Percentiles rank a stretch among this genome's conserved stretches.
These are phyloP conservation scores for Drosophila bocki DNA, from an alignment of 1,140 invertebrate species.

Conservation along the genomic window DNA sequence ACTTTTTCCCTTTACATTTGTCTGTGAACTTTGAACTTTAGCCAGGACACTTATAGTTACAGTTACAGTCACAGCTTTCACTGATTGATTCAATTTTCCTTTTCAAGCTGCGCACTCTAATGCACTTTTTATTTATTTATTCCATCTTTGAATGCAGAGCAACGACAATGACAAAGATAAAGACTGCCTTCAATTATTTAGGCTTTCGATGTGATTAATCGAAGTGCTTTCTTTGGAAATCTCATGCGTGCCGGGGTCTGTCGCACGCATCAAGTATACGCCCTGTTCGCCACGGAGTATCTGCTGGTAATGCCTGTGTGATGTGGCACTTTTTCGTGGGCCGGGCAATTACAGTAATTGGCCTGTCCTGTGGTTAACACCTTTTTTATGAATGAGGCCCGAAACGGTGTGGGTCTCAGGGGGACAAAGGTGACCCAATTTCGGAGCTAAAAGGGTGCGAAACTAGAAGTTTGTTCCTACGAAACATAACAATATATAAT, in stretches of 20 bases:
- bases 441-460: slow-evolving; percentile 13
- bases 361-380: slow-evolving; percentile 29
- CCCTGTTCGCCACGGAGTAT: slow-evolving; percentile 24
- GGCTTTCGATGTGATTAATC: slow-evolving; percentile 71
- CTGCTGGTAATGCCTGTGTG: slow-evolving; percentile 38
- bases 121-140: slow-evolving; percentile 26
- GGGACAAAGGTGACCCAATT: slow-evolving; percentile 38
- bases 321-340: slow-evolving; percentile 33
- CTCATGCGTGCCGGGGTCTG: slow-evolving; percentile 43
- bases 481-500: slow-evolving; percentile 5
- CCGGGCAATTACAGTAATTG: slow-evolving; percentile 66
- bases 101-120: slow-evolving; percentile 32
- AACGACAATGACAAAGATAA: slow-evolving; percentile 47
- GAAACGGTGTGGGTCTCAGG: slow-evolving; percentile 12
- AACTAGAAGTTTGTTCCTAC: neutral
- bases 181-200: slow-evolving; percentile 61
- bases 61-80: neutral
- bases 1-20: slow-evolving; percentile 14
- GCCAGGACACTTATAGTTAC: neutral
- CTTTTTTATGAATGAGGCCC: slow-evolving; percentile 33
- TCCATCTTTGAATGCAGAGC: slow-evolving; percentile 43
- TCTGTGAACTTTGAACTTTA: slow-evolving; percentile 54
- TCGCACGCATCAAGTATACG: slow-evolving; percentile 53
- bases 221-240: slow-evolving; percentile 61
- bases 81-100: slow-evolving; percentile 53